Conservation (phyloP, 2,113 vertebrate genomes). For the Spilogale gracilis region DNA sequence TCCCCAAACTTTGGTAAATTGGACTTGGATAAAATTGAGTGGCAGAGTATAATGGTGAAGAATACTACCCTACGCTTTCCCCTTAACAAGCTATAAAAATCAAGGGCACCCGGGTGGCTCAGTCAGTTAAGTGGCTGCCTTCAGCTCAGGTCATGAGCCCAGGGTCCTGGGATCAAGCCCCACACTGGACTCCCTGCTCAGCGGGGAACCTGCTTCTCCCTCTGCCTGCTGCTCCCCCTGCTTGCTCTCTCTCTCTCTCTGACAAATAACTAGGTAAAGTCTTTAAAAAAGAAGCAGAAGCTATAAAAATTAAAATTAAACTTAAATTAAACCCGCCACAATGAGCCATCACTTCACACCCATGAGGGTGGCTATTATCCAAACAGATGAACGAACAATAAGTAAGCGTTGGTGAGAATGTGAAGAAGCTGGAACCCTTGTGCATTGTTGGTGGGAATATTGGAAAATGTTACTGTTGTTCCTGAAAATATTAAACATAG, state of each 20-base stretch:
- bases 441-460: background rate
- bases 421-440: background rate
- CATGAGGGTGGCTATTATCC: background rate
- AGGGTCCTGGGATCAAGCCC: too few relatives aligned
- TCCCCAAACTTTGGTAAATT: background rate
- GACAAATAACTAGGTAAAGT: too few relatives aligned
- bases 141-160: too few relatives aligned
- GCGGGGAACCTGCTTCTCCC: too few relatives aligned
- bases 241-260: too few relatives aligned
- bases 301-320: background rate
- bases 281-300: too few relatives aligned
- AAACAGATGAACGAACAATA: background rate
- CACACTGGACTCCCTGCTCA: too few relatives aligned
- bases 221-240: too few relatives aligned
- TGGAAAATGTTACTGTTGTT: background rate
- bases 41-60: background rate
- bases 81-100: background rate
- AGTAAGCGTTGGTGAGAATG: background rate
- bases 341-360: background rate
- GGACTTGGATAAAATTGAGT: background rate
- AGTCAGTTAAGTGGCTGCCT: too few relatives aligned
- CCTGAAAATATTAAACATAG: background rate
- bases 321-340: background rate
- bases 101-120: too few relatives aligned
- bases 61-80: background rate